Percentiles rank a stretch among this genome's conserved stretches.
phyloP scores from a whole-genome alignment of 2,888 invertebrate genomes.

The Lymantria monacha region DNA sequence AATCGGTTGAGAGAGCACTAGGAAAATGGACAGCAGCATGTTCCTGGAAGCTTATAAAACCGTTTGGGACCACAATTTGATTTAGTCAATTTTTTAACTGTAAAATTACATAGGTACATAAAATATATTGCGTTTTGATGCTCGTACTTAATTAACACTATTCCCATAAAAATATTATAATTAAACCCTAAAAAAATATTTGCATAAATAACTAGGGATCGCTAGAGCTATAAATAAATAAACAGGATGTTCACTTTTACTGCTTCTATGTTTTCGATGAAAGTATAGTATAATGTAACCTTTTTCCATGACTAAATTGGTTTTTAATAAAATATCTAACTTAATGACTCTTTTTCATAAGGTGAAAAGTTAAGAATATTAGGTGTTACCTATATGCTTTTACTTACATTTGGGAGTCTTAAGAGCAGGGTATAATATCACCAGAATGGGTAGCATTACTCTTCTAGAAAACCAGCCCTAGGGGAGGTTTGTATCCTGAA shows the following conservation, averaged over 20 bases:
- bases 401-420: not conserved
- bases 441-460: not conserved
- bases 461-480: not conserved
- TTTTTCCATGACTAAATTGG: not conserved
- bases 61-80: too few species aligned
- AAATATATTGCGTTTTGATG: too few species aligned
- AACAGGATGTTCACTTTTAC: not conserved
- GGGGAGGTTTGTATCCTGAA: not conserved
- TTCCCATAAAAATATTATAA: not conserved
- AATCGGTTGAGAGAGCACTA: too few species aligned
- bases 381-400: too few species aligned
- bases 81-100: too few species aligned
- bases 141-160: not conserved
- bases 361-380: too few species aligned
- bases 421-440: not conserved
- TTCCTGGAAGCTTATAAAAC: too few species aligned
- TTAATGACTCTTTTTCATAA: too few species aligned
- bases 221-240: not conserved
- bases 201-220: not conserved
- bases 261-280: not conserved
- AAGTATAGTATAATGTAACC: not conserved
- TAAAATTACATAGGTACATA: too few species aligned
- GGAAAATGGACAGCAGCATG: too few species aligned
- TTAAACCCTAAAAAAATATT: not conserved
- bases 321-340: too few species aligned